These are phyloP conservation scores for Eulemur mongoz DNA, from an alignment of 2,797 vertebrate species.

Conservation along the genomic window DNA sequence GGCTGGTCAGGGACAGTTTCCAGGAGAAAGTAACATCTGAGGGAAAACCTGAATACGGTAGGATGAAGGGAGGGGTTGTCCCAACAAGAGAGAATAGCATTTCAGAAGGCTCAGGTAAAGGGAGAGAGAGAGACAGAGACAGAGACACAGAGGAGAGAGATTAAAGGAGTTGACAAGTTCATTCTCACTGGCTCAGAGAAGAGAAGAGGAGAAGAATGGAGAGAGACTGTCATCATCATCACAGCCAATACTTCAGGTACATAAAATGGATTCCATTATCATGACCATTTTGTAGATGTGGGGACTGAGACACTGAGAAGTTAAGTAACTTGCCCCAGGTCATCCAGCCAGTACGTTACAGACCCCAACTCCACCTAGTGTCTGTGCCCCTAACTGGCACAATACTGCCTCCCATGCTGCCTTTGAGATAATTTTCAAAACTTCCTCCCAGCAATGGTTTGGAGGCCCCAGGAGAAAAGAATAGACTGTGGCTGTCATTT, in stretches of 20 bases:
- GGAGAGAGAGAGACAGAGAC: neutral
- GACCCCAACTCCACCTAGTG: neutral
- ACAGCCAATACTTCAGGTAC: neutral
- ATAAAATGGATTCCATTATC: neutral
- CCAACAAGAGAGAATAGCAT: neutral
- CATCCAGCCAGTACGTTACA: neutral
- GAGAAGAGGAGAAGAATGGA: neutral
- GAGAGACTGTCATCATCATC: neutral
- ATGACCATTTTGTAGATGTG: neutral
- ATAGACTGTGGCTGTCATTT: neutral
- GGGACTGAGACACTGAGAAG: neutral
- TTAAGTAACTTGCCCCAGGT: neutral
- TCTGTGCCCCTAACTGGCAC: neutral
- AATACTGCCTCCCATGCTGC: neutral
- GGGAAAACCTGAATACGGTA: neutral
- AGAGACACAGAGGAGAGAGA: neutral
- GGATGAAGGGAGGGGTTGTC: neutral
- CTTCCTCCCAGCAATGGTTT: neutral
- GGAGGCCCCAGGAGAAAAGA: neutral
- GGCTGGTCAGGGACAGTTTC: neutral
- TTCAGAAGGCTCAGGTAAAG: neutral
- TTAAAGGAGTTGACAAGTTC: constrained; percentile 34
- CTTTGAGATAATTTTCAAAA: neutral
- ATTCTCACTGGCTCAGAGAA: neutral
- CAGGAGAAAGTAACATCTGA: neutral